Evolutionary conservation across 2,888 invertebrate genomes (phyloP).

Genomic region (Oeneis ivallda): DNA sequence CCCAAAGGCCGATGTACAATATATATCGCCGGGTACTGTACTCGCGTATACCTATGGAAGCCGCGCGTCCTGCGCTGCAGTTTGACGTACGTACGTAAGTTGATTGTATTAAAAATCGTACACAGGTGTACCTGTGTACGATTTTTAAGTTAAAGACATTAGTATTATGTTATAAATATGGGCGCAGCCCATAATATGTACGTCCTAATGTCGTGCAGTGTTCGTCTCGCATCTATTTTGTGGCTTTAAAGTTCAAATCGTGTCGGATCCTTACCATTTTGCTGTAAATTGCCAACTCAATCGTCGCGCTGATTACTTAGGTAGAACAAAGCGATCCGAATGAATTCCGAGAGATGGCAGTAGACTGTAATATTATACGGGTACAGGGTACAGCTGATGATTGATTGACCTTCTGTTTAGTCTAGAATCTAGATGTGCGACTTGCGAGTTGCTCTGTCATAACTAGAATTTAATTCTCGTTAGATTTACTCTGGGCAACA

Average conservation of each 20-base stretch:
- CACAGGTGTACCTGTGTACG: too few species aligned
- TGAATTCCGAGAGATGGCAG: slow-evolving; percentile 42
- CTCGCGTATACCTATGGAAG: too few species aligned
- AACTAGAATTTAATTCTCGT: slow-evolving; percentile 3
- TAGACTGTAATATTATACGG: slow-evolving; percentile 44
- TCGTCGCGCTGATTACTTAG: slow-evolving; percentile 45
- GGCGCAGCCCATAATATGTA: too few species aligned
- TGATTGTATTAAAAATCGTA: too few species aligned
- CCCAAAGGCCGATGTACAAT: too few species aligned
- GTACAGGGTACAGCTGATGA: slow-evolving; percentile 32
- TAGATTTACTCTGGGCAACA: too few species aligned
- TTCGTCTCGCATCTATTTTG: not conserved
- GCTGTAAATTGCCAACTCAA: slow-evolving; percentile 31
- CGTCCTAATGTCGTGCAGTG: too few species aligned
- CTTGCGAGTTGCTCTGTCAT: slow-evolving; percentile 2
- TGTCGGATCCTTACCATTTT: slow-evolving; percentile 30
- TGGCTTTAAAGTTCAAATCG: not conserved
- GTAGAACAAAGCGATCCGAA: slow-evolving; percentile 53
- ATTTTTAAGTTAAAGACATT: too few species aligned
- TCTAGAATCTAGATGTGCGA: slow-evolving; percentile 36
- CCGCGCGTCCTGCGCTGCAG: too few species aligned
- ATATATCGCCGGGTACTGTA: too few species aligned
- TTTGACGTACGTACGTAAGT: too few species aligned
- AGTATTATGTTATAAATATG: too few species aligned
- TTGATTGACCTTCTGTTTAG: slow-evolving; percentile 40